Evolutionary conservation across 2,888 invertebrate species (phyloP).

Genomic region (Ellobium chinense): DNA sequence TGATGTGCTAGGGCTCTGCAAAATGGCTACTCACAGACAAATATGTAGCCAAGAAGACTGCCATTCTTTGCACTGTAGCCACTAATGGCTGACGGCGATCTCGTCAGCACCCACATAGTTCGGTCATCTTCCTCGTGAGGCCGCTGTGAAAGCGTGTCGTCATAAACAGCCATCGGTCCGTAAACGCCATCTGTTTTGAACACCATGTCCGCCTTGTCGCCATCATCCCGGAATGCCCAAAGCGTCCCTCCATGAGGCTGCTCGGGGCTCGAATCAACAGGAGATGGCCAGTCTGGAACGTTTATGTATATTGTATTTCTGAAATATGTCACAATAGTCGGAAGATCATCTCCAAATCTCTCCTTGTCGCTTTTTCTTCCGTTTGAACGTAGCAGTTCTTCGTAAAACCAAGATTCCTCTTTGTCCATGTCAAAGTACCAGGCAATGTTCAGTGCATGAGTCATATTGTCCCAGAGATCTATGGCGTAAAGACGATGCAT

Average conservation of each 20-base stretch:
- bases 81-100: not conserved
- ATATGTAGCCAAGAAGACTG: not conserved
- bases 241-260: not conserved
- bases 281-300: not conserved
- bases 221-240: slow-evolving; percentile 1
- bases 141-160: not conserved
- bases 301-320: too few species aligned
- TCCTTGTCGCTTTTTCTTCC: too few species aligned
- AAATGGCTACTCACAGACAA: not conserved
- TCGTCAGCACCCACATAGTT: not conserved
- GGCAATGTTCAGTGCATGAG: not conserved
- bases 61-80: slow-evolving; percentile 1
- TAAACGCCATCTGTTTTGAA: not conserved
- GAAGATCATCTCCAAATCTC: too few species aligned
- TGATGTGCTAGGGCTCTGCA: too few species aligned
- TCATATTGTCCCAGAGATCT: not conserved
- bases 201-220: not conserved
- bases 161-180: slow-evolving; percentile 7
- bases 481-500: slow-evolving; percentile 2
- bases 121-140: not conserved
- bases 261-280: not conserved
- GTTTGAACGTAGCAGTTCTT: too few species aligned
- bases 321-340: too few species aligned
- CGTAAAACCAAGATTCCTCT: too few species aligned
- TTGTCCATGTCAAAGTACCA: not conserved